Evolutionary conservation across 2,113 vertebrate genomes (phyloP).

Genomic region (Tenrec ecaudatus): DNA sequence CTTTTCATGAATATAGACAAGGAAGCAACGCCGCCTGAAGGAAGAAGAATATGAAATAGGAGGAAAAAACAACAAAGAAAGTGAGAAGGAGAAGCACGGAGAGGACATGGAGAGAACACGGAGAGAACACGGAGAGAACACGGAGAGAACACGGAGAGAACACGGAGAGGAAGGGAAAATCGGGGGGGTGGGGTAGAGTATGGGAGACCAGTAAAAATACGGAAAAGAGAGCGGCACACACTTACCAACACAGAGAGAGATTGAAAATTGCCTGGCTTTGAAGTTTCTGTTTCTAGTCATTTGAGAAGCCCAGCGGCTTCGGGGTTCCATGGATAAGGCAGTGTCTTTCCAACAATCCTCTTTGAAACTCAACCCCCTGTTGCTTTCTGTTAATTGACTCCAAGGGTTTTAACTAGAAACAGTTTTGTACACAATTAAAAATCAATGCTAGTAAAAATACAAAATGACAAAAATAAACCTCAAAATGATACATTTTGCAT

Average conservation of each 20-base stretch:
- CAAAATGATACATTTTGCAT: slow-evolving; percentile 15
- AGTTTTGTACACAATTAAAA: slow-evolving; percentile 51
- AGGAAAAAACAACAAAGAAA: neutral
- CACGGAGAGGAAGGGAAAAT: neutral
- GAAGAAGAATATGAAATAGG: neutral
- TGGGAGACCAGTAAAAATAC: neutral
- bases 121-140: neutral
- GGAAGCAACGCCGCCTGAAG: neutral
- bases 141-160: neutral
- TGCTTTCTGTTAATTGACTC: slow-evolving; percentile 55
- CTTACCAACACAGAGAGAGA: neutral
- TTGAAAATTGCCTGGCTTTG: slow-evolving; percentile 1
- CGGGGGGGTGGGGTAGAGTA: neutral
- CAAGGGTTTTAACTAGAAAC: slow-evolving; percentile 61
- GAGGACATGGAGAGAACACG: too few relatives aligned
- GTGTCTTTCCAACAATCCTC: slow-evolving; percentile 29
- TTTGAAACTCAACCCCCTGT: slow-evolving; percentile 48
- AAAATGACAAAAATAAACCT: neutral
- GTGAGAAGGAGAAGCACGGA: neutral
- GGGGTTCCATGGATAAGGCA: neutral
- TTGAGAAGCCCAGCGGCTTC: slow-evolving; percentile 43
- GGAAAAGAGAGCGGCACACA: neutral
- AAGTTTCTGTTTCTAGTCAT: slow-evolving; percentile 29
- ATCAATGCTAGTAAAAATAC: slow-evolving; percentile 22
- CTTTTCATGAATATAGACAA: neutral